These are phyloP conservation scores for Araneus ventricosus DNA, from an alignment of 1,140 invertebrate species.

Conservation along the genomic window DNA sequence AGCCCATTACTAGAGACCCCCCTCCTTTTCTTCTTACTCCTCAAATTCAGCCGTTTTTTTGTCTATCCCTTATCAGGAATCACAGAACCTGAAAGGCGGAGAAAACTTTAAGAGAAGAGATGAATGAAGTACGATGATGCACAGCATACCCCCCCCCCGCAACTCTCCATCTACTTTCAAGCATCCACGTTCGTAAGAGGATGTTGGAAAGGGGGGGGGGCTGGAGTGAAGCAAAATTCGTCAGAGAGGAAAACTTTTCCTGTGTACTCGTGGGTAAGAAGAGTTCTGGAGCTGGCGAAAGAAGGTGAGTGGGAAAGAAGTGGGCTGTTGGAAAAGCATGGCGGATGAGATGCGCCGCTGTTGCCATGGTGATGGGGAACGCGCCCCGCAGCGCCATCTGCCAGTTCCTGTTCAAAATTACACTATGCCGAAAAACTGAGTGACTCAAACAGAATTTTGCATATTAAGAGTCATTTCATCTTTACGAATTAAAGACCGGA, in stretches of 20 bases:
- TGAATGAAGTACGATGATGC: constrained; percentile 75
- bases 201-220: constrained; percentile 34
- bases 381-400: constrained; percentile 62
- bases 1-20: constrained; percentile 74
- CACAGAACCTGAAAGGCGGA: constrained; percentile 75
- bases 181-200: constrained; percentile 63
- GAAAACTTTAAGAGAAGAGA: constrained; percentile 75
- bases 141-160: constrained; percentile 28
- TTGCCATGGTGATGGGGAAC: constrained; percentile 59
- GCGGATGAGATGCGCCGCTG: constrained; percentile 65
- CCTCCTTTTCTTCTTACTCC: constrained; percentile 72
- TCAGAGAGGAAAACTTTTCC: constrained; percentile 75
- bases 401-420: neutral
- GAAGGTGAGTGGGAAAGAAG: constrained; percentile 74
- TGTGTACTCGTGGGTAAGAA: constrained; percentile 75
- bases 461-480: no score
- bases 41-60: constrained; percentile 72
- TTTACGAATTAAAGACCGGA: no score
- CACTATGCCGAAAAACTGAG: neutral
- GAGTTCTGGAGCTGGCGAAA: constrained; percentile 68
- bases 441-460: no score
- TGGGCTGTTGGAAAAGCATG: constrained; percentile 72
- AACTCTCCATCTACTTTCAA: constrained; percentile 31
- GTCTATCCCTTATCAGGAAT: constrained; percentile 74
- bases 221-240: constrained; percentile 58